These are phyloP conservation scores for Carcina quercana DNA, from an alignment of 2,888 invertebrate genomes.

Conservation along the genomic window DNA sequence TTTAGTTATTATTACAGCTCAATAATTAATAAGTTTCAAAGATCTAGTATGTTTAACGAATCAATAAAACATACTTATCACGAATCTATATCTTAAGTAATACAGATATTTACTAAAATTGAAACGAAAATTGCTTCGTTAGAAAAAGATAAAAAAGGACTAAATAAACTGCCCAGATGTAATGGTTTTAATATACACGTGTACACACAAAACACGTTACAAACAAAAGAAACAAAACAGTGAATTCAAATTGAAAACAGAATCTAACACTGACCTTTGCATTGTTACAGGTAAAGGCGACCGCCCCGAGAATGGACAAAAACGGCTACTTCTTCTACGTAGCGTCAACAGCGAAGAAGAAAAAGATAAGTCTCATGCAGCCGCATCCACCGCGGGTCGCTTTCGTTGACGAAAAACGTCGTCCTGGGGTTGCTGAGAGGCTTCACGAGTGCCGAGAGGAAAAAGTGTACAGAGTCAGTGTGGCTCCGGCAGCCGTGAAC, in stretches of 20 bases:
- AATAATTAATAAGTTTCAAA: no score
- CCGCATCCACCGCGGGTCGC: conserved; percentile 62
- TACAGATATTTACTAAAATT: no score
- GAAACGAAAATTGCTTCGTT: no score
- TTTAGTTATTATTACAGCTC: no score
- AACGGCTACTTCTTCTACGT: conserved; percentile 70
- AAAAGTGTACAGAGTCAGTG: conserved; percentile 33
- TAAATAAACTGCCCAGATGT: no score
- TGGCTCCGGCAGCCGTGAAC: conserved; percentile 42
- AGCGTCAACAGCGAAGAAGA: conserved; percentile 67
- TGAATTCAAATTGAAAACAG: background rate
- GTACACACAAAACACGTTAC: background rate
- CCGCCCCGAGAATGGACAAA: conserved; percentile 65
- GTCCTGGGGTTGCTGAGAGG: conserved; percentile 55
- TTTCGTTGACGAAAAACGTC: conserved; percentile 55
- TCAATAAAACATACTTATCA: no score
- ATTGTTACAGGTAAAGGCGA: conserved; percentile 55
- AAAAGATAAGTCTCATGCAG: conserved; percentile 69
- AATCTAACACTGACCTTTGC: background rate
- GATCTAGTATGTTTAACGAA: no score
- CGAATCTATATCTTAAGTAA: no score
- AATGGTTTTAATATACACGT: no score
- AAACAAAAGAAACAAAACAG: background rate
- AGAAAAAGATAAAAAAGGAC: no score
- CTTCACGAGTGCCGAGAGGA: conserved; percentile 23